Percentiles rank a stretch among this genome's conserved stretches.
Conservation (phyloP, 1,140 invertebrate genomes). For the Aethina tumida region DNA sequence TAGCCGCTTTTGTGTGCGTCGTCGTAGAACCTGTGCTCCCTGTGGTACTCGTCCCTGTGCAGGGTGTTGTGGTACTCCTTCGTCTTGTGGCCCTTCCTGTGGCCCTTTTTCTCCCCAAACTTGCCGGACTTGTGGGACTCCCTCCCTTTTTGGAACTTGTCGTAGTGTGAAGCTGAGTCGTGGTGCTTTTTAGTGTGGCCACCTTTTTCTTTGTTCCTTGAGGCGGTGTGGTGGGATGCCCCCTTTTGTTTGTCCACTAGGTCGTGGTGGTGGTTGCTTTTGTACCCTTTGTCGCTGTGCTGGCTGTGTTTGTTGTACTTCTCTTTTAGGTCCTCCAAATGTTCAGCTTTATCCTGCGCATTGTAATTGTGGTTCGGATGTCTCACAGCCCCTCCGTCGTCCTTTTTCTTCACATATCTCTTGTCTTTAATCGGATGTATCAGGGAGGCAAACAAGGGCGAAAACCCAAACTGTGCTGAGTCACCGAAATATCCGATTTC, state of each 20-base stretch:
- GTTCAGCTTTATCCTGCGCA: no score
- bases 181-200: constrained; percentile 65
- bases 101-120: constrained; percentile 63
- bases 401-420: no score
- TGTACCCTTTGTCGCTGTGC: constrained; percentile 55
- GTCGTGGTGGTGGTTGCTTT: neutral
- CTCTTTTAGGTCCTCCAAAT: no score
- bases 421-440: no score
- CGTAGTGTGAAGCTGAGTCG: constrained; percentile 52
- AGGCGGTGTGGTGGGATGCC: constrained; percentile 53
- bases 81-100: constrained; percentile 60
- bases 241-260: constrained; percentile 50
- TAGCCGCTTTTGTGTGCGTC: constrained; percentile 64
- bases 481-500: no score
- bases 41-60: constrained; percentile 73
- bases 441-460: no score
- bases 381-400: constrained; percentile 46
- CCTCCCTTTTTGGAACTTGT: constrained; percentile 59
- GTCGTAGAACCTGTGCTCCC: constrained; percentile 76
- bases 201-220: constrained; percentile 56
- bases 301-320: constrained; percentile 52
- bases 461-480: no score
- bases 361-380: no score
- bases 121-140: constrained; percentile 56
- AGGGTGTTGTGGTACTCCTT: constrained; percentile 69